Percentiles rank a stretch among this genome's conserved stretches.
phyloP scores from a whole-genome alignment of 2,113 vertebrate species.

The Alosa alosa region DNA sequence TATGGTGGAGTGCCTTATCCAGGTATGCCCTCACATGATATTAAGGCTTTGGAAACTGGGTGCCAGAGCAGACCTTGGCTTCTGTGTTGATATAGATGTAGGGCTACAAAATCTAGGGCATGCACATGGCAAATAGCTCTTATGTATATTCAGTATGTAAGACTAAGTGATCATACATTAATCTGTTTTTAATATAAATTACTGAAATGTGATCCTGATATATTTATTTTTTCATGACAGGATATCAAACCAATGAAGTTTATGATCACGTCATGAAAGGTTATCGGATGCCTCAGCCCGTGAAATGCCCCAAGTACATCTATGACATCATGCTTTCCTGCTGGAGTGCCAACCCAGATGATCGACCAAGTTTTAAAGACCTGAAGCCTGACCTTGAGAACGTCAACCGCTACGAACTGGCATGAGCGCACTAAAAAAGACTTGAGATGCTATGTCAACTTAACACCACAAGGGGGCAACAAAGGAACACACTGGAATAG shows the following conservation, averaged over 20 bases:
- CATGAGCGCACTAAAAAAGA: background rate
- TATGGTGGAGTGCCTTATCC: slow-evolving; percentile 65
- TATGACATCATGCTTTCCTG: slow-evolving; percentile 62
- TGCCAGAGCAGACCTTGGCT: background rate
- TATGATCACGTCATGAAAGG: slow-evolving; percentile 44
- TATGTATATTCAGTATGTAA: too few species aligned
- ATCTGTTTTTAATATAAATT: background rate
- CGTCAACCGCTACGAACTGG: slow-evolving; percentile 24
- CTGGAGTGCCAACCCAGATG: slow-evolving; percentile 55
- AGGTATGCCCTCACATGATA: slow-evolving; percentile 53
- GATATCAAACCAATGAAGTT: slow-evolving; percentile 49
- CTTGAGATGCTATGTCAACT: background rate
- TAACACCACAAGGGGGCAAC: background rate
- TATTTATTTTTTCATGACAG: slow-evolving; percentile 44
- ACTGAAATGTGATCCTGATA: background rate
- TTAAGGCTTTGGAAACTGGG: too few species aligned
- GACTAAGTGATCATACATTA: too few species aligned
- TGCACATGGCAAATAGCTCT: background rate
- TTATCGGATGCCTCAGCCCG: slow-evolving; percentile 58
- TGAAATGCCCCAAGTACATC: slow-evolving; percentile 44
- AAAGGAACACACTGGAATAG: background rate
- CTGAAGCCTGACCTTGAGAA: slow-evolving; percentile 49
- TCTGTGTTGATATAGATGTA: background rate
- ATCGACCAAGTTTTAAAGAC: slow-evolving; percentile 58
- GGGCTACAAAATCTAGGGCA: background rate